Base-by-base conservation (phyloP, 64 coral and sea anemone species). In the Pocillopora damicornis region DNA sequence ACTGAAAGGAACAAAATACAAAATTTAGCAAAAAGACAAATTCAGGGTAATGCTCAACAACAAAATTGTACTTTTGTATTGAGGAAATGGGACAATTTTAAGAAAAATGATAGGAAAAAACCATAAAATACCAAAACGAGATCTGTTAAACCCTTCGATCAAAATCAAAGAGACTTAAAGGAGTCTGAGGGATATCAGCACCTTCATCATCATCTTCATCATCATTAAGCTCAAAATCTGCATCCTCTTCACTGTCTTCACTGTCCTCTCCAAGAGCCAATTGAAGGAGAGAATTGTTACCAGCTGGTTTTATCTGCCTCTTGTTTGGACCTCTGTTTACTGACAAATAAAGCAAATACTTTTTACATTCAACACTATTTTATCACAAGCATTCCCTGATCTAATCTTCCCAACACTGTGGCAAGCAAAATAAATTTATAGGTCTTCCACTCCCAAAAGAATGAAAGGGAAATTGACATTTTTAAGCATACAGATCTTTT, bases 241-340 rank as follows among this genome's bases (percentile, higher is more conserved):
- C 90, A 88, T 98, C 96, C 30, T 98, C 96, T 25, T 98, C 96
- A 59, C 89, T 90, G 66, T 94, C 93, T 74, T 94, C 96, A 76
- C 91, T 90, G 65, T 93, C 93, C 77, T 93, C 93, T 59, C 96
- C 93, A 34, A 98, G 90, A 75, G 92, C 96, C 75, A 95, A 91
- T 45, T 94, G 87, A 9, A 98, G 78, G 17, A 98, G 79, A 35
- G 93, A 90, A 87, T 91, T 98, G 79, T 98, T 98, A 18, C 94
- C 96, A 74, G 91, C 96, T 61, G 96, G 96, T 83, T 98, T 98
- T 45, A 98, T 98, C 67, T 92, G 89, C 26, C 96, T 92, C 61
- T 98, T 98, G 66, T 98, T 98, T 65, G 96, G 96, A n/a, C 96
- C 96, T 95, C 96, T 66, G 69, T 98, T 98, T 60, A 98, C 96